phyloP scores from a whole-genome alignment of 1,140 invertebrate species.

The Macrobrachium rosenbergii region DNA sequence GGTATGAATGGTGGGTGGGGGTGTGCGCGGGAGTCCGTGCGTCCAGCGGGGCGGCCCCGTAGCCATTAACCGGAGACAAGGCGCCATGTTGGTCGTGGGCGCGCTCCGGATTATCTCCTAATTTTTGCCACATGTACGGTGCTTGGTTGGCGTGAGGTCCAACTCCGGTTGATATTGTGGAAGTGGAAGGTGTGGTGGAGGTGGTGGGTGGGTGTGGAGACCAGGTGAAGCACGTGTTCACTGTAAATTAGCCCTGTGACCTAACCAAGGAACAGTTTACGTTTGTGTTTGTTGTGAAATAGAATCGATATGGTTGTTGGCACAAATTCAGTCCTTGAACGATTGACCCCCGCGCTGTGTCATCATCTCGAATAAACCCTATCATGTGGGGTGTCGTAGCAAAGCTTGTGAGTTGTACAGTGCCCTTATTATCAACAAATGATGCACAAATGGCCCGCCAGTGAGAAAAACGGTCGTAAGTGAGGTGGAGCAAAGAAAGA shows the following conservation, averaged over 20 bases:
- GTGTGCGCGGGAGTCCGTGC: conserved; percentile 66
- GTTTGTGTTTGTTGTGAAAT: conserved; percentile 67
- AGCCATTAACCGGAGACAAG: conserved; percentile 67
- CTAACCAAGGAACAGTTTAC: conserved; percentile 59
- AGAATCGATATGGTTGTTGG: conserved; percentile 67
- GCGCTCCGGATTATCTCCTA: conserved; percentile 67
- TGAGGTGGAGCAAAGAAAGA: conserved; percentile 35
- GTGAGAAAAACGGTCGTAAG: conserved; percentile 42
- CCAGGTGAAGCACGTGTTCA: conserved; percentile 16
- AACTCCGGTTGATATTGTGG: conserved; percentile 40
- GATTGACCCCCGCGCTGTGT: conserved; percentile 66
- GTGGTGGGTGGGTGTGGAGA: conserved; percentile 30
- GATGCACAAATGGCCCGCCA: conserved; percentile 5
- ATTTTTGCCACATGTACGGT: conserved; percentile 67
- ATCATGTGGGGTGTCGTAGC: conserved; percentile 66
- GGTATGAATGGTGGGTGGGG: conserved; percentile 65
- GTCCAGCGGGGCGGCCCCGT: conserved; percentile 66
- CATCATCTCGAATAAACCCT: conserved; percentile 53
- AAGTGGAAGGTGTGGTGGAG: conserved; percentile 49
- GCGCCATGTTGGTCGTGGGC: conserved; percentile 67
- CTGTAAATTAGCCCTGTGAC: conserved; percentile 45
- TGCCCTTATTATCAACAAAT: conserved; percentile 33
- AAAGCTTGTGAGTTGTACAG: conserved; percentile 58
- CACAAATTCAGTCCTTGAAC: conserved; percentile 66
- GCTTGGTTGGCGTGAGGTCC: conserved; percentile 56